Evolutionary conservation across 2,888 invertebrate genomes (phyloP), one percentile per base, ranked within the genome.

Genomic region (Ashinkailepas kermadecensis): DNA sequence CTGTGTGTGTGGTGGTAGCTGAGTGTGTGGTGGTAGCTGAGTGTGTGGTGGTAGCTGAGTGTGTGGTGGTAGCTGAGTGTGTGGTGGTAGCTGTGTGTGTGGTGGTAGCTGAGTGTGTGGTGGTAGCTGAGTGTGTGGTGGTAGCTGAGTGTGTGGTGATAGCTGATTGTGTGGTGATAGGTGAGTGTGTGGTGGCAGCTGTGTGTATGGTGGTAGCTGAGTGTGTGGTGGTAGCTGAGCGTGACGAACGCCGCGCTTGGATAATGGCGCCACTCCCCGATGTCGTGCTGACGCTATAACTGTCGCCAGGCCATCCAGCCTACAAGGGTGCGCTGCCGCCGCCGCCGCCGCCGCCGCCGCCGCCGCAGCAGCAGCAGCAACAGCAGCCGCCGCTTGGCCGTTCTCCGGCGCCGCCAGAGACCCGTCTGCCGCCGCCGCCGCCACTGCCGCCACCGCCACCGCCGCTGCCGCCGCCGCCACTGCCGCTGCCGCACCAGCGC

Each of bases 381-480:
- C 87, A 85, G 80, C 64, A 81, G 64, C 81, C 81, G 56, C 57
- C 39, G 82, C 81, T 58, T 54, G 81, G 59, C 81, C 86, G 86
- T 62, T 85, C 86, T 64, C 86, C 86, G 80, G 82, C 65, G 39
- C 82, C 59, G 59, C 70, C 70, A 64, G 83, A 58, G 25, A 82
- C 62, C 15, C 70, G 70, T 15, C 70, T 70, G 67, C 23, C 67
- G 67, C 70, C 39, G 54, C 54, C 54, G 74, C 54, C 74, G 54
- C 54, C 56, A 56, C 74, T 59, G 59, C 87, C 62, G 86, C 88
- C 84, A 84, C 87, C 85, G 80, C 64, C 80, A 58, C 81, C 81
- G 59, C 23, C 67, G 67, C 39, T 15, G 54, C 54, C 54, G 74
- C 54, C 74, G 54, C 54, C 56, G 74, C 74, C 84, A 84, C 87